Base-by-base conservation (phyloP, 2,888 invertebrate genomes). In the Argynnis bischoffii region DNA sequence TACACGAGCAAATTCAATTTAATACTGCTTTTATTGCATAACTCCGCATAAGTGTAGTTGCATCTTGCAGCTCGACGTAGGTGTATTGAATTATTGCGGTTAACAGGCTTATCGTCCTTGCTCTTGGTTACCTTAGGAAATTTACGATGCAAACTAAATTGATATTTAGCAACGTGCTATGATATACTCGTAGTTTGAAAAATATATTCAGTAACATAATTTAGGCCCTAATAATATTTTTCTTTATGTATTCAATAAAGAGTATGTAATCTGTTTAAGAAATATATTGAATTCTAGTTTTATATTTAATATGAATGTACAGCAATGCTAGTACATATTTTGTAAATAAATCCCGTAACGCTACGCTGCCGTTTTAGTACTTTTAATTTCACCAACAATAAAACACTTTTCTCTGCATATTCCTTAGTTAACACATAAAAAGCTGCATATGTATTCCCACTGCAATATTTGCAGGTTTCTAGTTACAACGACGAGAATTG, bases 1-100 rank as follows among this genome's bases (percentile, higher is more conserved):
- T 77, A 81, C 79, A 75, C 79, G 78, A 76, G 83, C 81, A 83
- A 85, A 88, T 87, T 86, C 85, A 88, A 89, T 89, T 88, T 83
- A 83, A 85, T 86, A 82, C 66, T 74, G 76, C 77, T 66, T 66
- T 66, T 66, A 66, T 61, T 54, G 50, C 66, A 61, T 66, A 60
- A 53, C 56, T 67, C 51, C 63, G 51, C 63, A 56, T 63, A 55
- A 66, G 35, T 56, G 66, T 56, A 57, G 66, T 41, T 66, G 66
- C 60, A 61, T 35, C 61, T 66, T 56, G 47, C 50, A 54, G 51
- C 55, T 60, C 57, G 54, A 48, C 66, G 60, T 31, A 55, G 60
- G 48, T 53, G 55, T 60, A 65, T 65, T 56, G 68, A 61, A 65
- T 69, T 69, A 69, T 69, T 69, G 60, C 53, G 65, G 61, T 61